phyloP scores from a whole-genome alignment of 1,140 invertebrate species.

The Drosophila ficusphila region DNA sequence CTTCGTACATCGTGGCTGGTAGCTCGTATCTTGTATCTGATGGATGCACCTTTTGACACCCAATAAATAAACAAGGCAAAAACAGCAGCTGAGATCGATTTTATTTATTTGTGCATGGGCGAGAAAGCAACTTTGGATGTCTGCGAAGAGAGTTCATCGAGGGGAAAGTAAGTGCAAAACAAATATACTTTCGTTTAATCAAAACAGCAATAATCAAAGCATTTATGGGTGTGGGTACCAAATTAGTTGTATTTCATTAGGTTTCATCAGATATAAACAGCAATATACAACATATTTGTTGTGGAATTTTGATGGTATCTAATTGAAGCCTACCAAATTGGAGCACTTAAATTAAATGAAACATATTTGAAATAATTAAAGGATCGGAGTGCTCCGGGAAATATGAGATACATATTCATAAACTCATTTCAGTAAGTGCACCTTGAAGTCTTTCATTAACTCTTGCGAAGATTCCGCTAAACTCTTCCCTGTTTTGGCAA shows the following conservation, averaged over 20 bases:
- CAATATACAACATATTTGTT: too few species aligned
- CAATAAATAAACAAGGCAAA: constrained; percentile 49
- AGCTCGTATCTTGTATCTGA: constrained; percentile 31
- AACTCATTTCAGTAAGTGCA: neutral
- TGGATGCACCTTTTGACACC: constrained; percentile 49
- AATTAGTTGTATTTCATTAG: too few species aligned
- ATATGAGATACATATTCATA: too few species aligned
- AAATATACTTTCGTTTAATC: neutral
- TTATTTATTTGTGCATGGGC: neutral
- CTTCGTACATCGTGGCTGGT: constrained; percentile 7
- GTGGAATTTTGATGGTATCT: too few species aligned
- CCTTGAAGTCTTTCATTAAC: neutral
- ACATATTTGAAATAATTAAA: too few species aligned
- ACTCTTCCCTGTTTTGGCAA: neutral
- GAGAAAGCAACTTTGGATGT: neutral
- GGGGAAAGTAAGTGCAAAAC: neutral
- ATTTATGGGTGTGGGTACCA: too few species aligned
- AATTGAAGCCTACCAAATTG: too few species aligned
- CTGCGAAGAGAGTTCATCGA: neutral
- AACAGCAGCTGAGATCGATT: constrained; percentile 25
- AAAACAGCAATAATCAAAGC: neutral
- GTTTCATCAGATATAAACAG: too few species aligned
- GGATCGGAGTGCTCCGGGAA: too few species aligned
- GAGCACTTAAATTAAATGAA: too few species aligned
- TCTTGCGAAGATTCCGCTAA: neutral